These are phyloP conservation scores for Stichodactyla mertensii DNA, from an alignment of 64 coral and sea anemone genomes.

Conservation along the genomic window DNA sequence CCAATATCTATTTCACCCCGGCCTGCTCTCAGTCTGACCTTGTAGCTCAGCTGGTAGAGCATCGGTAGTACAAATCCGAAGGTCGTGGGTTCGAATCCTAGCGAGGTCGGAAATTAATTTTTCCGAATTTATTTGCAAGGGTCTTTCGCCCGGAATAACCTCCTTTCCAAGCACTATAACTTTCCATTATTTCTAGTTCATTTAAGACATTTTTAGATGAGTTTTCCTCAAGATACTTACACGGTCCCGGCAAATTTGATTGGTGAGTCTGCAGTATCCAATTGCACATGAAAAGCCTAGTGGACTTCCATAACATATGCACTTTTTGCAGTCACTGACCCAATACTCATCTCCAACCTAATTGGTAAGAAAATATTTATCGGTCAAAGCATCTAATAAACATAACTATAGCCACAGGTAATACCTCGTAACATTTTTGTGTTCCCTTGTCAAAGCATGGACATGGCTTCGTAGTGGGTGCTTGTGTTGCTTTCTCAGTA, in stretches of 20 bases:
- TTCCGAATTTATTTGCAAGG: no score
- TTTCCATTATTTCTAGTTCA: no score
- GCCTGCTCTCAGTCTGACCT: no score
- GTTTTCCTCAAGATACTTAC: constrained; percentile 17
- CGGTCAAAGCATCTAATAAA: neutral
- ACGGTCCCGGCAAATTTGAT: constrained; percentile 30
- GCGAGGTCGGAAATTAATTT: no score
- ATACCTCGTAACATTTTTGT: constrained; percentile 43
- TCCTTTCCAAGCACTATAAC: no score
- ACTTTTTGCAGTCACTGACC: constrained; percentile 50
- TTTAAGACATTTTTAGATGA: no score
- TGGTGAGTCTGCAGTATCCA: constrained; percentile 45
- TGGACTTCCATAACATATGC: constrained; percentile 40
- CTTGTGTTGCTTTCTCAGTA: neutral
- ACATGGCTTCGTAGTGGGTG: constrained; percentile 24
- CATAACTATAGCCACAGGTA: neutral
- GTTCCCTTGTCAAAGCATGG: constrained; percentile 45
- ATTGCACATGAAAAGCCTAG: constrained; percentile 38
- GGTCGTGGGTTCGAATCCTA: no score
- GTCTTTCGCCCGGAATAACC: no score
- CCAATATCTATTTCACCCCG: no score
- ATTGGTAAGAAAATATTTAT: neutral
- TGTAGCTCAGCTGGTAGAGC: no score
- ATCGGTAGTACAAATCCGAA: no score
- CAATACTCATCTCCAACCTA: constrained; percentile 46